phyloP scores from a whole-genome alignment of 2,888 invertebrate genomes.

The Cristatella mucedo region DNA sequence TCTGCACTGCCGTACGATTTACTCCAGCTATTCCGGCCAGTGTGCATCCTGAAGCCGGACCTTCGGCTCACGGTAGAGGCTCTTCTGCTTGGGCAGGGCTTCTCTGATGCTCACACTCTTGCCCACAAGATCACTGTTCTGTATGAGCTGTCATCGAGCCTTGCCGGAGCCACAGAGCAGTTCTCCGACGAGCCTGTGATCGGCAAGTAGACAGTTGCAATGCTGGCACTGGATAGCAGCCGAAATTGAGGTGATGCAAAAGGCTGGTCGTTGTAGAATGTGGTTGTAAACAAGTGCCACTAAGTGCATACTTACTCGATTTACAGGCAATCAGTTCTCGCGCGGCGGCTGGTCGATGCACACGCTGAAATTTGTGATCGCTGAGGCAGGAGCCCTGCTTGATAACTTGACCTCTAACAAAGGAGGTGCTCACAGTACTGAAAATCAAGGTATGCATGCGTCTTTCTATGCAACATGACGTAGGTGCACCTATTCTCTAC shows the following conservation, averaged over 20 bases:
- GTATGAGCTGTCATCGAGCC: slow-evolving; percentile 22
- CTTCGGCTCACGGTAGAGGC: slow-evolving; percentile 22
- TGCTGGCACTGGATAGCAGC: no score
- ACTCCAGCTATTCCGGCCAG: slow-evolving; percentile 27
- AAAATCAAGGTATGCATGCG: no score
- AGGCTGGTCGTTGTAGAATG: no score
- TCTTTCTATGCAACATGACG: no score
- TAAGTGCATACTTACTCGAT: no score
- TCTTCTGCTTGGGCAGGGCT: slow-evolving; percentile 31
- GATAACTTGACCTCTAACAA: slow-evolving; percentile 15
- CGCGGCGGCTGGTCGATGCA: slow-evolving; percentile 24
- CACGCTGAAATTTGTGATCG: slow-evolving; percentile 23
- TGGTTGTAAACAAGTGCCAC: no score
- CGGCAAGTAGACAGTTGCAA: slow-evolving; percentile 1
- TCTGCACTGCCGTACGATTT: slow-evolving; percentile 24
- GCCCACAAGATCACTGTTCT: slow-evolving; percentile 25
- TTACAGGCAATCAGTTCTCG: no score
- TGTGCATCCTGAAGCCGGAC: slow-evolving; percentile 26
- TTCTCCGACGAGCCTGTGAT: slow-evolving; percentile 1
- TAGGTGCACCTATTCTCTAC: slow-evolving; percentile 8
- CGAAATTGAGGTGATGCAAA: no score
- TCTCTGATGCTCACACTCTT: slow-evolving; percentile 22
- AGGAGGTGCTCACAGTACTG: slow-evolving; percentile 12
- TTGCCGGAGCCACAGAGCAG: slow-evolving; percentile 23
- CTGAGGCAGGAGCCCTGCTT: slow-evolving; percentile 25